Conservation (phyloP, 2,797 vertebrate species). For the Balearica regulorum region DNA sequence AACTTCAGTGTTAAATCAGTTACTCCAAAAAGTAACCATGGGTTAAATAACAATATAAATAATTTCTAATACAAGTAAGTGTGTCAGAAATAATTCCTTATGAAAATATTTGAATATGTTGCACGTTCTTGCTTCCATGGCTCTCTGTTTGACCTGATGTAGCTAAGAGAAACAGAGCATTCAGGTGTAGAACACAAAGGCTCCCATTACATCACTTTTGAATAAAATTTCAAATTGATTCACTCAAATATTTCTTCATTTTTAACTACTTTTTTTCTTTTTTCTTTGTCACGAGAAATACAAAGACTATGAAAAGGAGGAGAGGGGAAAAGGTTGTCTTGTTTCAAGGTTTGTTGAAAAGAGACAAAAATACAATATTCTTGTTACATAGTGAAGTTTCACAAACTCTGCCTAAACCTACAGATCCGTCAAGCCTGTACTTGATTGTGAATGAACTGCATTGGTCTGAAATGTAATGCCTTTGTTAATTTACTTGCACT, state of each 20-base stretch:
- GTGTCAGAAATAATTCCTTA: accelerated
- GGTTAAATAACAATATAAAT: background rate
- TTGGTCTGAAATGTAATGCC: background rate
- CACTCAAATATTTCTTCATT: background rate
- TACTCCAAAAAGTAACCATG: background rate
- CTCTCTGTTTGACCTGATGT: background rate
- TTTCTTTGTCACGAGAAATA: background rate
- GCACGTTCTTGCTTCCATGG: background rate
- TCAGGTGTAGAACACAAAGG: background rate
- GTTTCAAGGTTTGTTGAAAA: background rate
- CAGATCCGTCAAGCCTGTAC: background rate
- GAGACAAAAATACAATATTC: background rate
- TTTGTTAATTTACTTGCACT: background rate
- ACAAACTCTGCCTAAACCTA: background rate
- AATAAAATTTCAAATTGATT: background rate
- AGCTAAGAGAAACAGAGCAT: background rate
- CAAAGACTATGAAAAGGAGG: background rate
- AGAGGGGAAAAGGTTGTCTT: accelerated
- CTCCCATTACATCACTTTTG: background rate
- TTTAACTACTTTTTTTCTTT: background rate
- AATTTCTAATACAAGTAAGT: background rate
- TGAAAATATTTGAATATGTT: background rate
- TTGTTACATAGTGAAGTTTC: background rate
- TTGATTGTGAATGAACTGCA: background rate
- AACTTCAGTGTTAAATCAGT: background rate